These are phyloP conservation scores for Silurus lanzhouensis DNA, from an alignment of 2,797 vertebrate species.

Conservation along the genomic window DNA sequence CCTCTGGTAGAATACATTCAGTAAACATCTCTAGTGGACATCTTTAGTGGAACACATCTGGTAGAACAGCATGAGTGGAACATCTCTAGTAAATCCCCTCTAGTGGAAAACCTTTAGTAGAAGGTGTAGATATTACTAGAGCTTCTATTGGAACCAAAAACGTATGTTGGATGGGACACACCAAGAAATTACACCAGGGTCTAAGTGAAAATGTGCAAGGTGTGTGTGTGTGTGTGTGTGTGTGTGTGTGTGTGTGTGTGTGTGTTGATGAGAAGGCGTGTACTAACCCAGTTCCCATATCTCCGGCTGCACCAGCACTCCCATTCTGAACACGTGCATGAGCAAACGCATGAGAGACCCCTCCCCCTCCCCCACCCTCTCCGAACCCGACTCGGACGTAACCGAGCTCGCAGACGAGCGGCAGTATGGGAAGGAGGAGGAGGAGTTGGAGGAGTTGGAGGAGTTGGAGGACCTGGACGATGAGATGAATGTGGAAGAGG, in stretches of 20 bases:
- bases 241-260: slow-evolving; percentile 9
- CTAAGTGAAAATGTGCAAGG: not conserved
- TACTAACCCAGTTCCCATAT: slow-evolving; percentile 87
- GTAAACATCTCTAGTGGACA: too few relatives aligned
- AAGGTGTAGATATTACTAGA: not conserved
- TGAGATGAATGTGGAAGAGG: slow-evolving; percentile 93
- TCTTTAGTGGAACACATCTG: too few relatives aligned
- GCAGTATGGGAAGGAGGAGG: slow-evolving; percentile 87
- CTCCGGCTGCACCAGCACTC: slow-evolving; percentile 96
- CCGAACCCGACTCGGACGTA: slow-evolving; percentile 93
- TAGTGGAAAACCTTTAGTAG: too few relatives aligned
- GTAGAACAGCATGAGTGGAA: too few relatives aligned
- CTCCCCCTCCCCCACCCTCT: slow-evolving; percentile 98
- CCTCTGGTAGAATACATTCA: too few relatives aligned
- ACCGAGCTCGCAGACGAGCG: slow-evolving; percentile 94
- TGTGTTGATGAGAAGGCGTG: slow-evolving; percentile 12
- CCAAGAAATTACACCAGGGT: not conserved
- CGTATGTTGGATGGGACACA: not conserved
- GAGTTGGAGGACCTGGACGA: slow-evolving; percentile 79
- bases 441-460: slow-evolving; percentile 70
- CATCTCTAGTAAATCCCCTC: too few relatives aligned
- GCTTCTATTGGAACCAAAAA: not conserved
- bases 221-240: not conserved
- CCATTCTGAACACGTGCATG: slow-evolving; percentile 99
- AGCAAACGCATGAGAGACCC: slow-evolving; percentile 98